Conservation (phyloP, 2,797 vertebrate genomes). For the Argya squamiceps region DNA sequence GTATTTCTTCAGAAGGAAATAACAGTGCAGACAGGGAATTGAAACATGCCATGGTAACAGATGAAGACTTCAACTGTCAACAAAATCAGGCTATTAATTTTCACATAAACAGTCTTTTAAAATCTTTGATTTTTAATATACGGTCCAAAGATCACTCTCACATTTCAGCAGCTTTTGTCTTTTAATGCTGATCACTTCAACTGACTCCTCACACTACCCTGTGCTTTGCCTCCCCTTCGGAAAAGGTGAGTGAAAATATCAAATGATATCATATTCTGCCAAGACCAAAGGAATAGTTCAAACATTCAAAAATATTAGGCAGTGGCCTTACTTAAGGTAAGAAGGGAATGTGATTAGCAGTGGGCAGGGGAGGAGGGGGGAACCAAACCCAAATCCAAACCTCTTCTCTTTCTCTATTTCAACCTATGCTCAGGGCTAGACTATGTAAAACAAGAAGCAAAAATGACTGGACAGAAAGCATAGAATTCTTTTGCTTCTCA, state of each 20-base stretch:
- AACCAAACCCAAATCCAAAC: neutral
- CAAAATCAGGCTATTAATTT: constrained; percentile 57
- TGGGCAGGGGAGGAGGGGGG: neutral
- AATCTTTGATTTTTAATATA: constrained; percentile 40
- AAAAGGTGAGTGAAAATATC: constrained; percentile 56
- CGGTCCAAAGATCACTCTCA: constrained; percentile 56
- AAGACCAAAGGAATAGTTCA: constrained; percentile 26
- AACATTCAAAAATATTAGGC: neutral
- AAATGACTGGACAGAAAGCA: neutral
- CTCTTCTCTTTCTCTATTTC: neutral
- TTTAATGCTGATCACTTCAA: constrained; percentile 23
- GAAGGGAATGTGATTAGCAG: neutral
- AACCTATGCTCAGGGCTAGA: neutral
- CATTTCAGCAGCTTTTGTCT: constrained; percentile 55
- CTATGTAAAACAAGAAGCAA: neutral
- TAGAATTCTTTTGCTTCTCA: neutral
- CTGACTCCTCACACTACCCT: neutral
- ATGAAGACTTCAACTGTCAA: constrained; percentile 58
- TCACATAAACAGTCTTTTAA: constrained; percentile 36
- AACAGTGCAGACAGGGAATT: constrained; percentile 36
- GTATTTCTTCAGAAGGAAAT: constrained; percentile 40
- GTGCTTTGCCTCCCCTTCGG: neutral
- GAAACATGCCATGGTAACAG: constrained; percentile 59
- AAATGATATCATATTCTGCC: constrained; percentile 27
- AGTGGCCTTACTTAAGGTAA: neutral